Conservation (phyloP, 2,113 vertebrate genomes). For the Naja naja region DNA sequence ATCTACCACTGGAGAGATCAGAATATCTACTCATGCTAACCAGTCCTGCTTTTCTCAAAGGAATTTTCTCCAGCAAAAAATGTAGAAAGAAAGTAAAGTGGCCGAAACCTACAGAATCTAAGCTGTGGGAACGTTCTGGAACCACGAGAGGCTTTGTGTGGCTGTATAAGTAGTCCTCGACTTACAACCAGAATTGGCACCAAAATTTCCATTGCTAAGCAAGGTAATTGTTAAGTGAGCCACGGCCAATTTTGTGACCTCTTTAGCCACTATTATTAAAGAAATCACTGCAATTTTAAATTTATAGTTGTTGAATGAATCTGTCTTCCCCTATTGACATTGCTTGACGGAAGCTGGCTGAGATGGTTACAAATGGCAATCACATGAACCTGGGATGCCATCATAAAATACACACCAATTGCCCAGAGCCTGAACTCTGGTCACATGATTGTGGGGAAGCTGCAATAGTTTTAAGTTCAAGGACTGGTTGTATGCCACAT, state of each 20-base stretch:
- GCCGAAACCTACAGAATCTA: neutral
- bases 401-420: neutral
- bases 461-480: neutral
- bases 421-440: neutral
- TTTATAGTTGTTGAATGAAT: neutral
- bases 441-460: neutral
- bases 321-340: neutral
- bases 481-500: neutral
- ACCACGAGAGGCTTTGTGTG: neutral
- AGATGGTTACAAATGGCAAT: neutral
- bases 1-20: neutral
- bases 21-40: neutral
- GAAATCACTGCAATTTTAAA: neutral
- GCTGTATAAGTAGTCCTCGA: neutral
- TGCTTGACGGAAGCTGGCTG: neutral
- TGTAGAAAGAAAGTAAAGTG: neutral
- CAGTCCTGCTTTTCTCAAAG: neutral
- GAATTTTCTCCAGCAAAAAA: neutral
- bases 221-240: neutral
- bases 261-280: neutral
- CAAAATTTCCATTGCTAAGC: neutral
- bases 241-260: neutral
- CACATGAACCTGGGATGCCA: neutral
- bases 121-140: neutral
- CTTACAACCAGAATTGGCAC: neutral